Evolutionary conservation across 2,888 invertebrate species (phyloP).

Genomic region (Lasioglossum lativentre): DNA sequence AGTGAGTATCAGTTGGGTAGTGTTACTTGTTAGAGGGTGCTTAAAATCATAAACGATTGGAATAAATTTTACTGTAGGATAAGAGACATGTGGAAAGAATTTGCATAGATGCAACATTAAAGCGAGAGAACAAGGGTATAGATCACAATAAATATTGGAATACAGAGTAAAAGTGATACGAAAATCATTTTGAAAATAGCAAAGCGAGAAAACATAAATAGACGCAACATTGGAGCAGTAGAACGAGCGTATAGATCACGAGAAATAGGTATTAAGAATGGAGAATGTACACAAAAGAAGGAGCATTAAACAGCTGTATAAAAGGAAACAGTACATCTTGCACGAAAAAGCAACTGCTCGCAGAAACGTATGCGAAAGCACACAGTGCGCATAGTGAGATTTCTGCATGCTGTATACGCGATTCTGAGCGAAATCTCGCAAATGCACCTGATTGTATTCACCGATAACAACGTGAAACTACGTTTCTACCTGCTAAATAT

Average conservation of each 20-base stretch:
- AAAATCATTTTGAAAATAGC: neutral
- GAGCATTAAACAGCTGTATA: neutral
- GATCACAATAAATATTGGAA: neutral
- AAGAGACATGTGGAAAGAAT: neutral
- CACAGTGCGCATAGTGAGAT: neutral
- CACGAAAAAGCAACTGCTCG: neutral
- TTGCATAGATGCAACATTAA: neutral
- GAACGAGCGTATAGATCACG: neutral
- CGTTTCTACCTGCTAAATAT: conserved; percentile 7
- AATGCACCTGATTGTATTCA: conserved; percentile 34
- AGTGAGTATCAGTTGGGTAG: too few species aligned
- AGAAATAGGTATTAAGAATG: neutral
- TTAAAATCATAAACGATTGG: neutral
- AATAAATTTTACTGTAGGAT: too few species aligned
- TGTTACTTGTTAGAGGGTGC: neutral
- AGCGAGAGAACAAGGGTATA: neutral
- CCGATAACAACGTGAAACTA: conserved; percentile 35
- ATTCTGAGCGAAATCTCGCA: conserved; percentile 30
- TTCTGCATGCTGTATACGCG: neutral
- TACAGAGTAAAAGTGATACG: neutral
- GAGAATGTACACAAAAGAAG: neutral
- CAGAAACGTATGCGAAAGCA: conserved; percentile 10
- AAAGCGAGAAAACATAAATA: neutral
- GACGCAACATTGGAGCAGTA: neutral
- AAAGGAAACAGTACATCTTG: neutral